Base-by-base conservation (phyloP, 2,797 vertebrate species). In the Channa striata region DNA sequence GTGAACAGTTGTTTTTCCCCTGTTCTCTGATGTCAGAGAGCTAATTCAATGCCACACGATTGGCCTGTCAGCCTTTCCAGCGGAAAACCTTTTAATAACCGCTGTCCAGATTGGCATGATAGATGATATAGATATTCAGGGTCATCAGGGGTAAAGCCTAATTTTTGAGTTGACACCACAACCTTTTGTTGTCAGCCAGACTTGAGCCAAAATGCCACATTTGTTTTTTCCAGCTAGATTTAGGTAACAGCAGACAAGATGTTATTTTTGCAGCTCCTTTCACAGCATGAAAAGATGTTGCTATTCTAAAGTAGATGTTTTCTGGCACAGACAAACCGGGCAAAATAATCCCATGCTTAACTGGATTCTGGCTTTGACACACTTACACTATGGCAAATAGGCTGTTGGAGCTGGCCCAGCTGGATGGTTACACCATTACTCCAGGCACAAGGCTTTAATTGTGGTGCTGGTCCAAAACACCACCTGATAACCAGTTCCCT, bases 401-500 rank as follows among this genome's bases (percentile, higher is more conserved):
- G n/a, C 2, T 50, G 21, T 57, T 60, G 8, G 25, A 59, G 9
- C 0, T n/a, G 17, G 7, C 58, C 48, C 36, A 53, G 12, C 14
- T 14, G 8, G 37, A 21, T 37, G 11, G 47, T 68, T 57, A 48
- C n/a, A 49, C 21, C 8, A 42, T n/a, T 56, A 19, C 8, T 3
- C 3, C 1, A 19, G 59, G 42, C 42, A 46, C 10, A 58, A 44
- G 1, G 59, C 68, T 34, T 39, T 8, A 46, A 57, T 50, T 57
- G 14, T 69, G 40, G 53, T 40, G 47, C 46, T 46, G 16, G 23
- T 56, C 34, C 34, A 37, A 53, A 53, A 39, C 44, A 53, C 34
- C 36, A 65, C 14, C 49, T 40, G 43, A 49, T 39, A 68, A 36
- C 46, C 11, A 30, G n/a, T 33, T 13, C 6, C 20, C 47, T 17